Percentiles rank a stretch among this genome's conserved stretches.
Conservation (phyloP, 2,888 invertebrate genomes). For the Agonum fuliginosum region DNA sequence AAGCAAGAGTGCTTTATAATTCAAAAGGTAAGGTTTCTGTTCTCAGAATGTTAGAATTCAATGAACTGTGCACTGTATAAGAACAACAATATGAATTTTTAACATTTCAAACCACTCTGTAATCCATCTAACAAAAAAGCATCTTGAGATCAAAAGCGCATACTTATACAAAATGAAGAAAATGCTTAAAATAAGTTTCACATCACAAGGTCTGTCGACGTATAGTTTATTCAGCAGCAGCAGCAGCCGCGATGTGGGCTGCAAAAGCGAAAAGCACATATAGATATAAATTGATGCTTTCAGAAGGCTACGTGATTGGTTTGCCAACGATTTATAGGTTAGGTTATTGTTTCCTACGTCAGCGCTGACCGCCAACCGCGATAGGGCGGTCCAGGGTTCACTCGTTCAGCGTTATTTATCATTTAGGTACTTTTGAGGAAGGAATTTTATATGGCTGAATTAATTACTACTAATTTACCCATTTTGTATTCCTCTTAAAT, state of each 20-base stretch:
- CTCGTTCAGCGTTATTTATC: too few relatives aligned
- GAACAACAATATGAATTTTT: slow-evolving; percentile 6
- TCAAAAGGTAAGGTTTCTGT: neutral
- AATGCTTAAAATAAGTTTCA: neutral
- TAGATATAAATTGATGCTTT: slow-evolving; percentile 55
- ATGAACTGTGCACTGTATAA: neutral
- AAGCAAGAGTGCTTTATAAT: neutral
- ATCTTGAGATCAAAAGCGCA: slow-evolving; percentile 1
- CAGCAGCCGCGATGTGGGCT: neutral
- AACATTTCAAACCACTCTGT: neutral
- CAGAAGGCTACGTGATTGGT: slow-evolving; percentile 56
- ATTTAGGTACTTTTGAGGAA: too few relatives aligned
- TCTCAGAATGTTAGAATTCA: neutral
- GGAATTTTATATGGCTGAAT: too few relatives aligned
- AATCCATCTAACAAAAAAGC: slow-evolving; percentile 10
- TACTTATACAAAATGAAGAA: slow-evolving; percentile 25
- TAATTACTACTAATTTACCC: too few relatives aligned
- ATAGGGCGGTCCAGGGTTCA: slow-evolving; percentile 30
- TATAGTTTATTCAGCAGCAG: slow-evolving; percentile 2
- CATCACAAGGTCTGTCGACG: neutral
- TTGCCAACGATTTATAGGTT: slow-evolving; percentile 51
- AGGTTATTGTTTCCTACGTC: slow-evolving; percentile 46
- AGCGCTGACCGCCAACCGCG: slow-evolving; percentile 48
- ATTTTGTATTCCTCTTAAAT: too few relatives aligned
- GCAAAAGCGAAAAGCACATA: slow-evolving; percentile 44